Conservation (phyloP, 1,140 invertebrate genomes). For the Ips nitidus region DNA sequence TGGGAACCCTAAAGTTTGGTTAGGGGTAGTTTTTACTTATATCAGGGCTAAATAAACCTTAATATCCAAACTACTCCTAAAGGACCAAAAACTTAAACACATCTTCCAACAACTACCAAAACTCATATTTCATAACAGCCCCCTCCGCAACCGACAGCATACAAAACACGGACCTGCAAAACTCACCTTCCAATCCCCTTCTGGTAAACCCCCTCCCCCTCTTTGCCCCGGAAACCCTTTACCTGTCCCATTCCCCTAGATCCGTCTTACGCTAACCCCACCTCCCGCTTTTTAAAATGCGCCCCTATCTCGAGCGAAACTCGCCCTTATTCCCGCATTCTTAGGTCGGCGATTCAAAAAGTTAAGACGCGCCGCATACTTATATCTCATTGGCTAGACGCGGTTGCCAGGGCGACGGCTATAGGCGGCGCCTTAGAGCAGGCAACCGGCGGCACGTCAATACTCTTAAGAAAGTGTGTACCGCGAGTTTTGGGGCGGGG, state of each 20-base stretch:
- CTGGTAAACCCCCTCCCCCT: neutral
- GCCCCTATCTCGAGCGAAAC: conserved; percentile 33
- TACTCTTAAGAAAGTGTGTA: conserved; percentile 33
- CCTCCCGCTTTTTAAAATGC: conserved; percentile 27
- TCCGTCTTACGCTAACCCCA: conserved; percentile 22
- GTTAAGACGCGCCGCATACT: conserved; percentile 35
- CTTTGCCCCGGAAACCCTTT: conserved; percentile 20
- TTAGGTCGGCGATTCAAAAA: conserved; percentile 33
- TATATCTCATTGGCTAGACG: conserved; percentile 38
- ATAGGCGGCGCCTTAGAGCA: conserved; percentile 36
- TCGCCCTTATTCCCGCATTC: conserved; percentile 36
- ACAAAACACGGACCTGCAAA: conserved; percentile 11
- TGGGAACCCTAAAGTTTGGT: too few species aligned
- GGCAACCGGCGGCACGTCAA: conserved; percentile 29
- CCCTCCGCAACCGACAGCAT: too few species aligned
- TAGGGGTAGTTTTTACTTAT: too few species aligned
- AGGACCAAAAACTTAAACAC: too few species aligned
- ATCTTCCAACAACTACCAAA: too few species aligned
- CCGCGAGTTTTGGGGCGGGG: neutral
- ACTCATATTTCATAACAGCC: neutral
- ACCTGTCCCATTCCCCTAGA: conserved; percentile 12
- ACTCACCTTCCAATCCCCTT: conserved; percentile 6
- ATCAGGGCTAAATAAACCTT: too few species aligned
- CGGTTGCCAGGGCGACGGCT: conserved; percentile 29
- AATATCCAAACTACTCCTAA: too few species aligned